Percentiles rank a stretch among this genome's conserved stretches.
These are phyloP conservation scores for Festucalex cinctus DNA, from an alignment of 2,113 vertebrate species.

Conservation along the genomic window DNA sequence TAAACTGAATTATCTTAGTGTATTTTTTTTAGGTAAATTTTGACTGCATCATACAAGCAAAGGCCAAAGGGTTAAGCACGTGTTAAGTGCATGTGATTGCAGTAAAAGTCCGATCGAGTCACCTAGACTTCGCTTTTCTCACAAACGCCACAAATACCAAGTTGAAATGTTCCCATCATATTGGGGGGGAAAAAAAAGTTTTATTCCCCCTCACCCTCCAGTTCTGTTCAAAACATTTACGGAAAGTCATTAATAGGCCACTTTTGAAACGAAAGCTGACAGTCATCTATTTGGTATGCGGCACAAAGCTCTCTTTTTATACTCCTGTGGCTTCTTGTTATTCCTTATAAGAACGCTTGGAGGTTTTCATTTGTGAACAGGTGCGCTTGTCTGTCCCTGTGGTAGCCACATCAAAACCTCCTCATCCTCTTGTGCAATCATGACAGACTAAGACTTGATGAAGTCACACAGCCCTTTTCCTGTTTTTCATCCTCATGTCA, in stretches of 20 bases:
- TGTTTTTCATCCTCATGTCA: constrained; percentile 19
- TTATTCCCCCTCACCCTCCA: not conserved
- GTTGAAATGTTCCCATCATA: not conserved
- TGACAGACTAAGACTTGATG: constrained; percentile 28
- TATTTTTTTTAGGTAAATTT: too few species aligned
- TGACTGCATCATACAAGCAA: too few species aligned
- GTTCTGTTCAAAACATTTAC: constrained; percentile 33
- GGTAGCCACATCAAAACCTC: constrained; percentile 42
- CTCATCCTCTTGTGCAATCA: constrained; percentile 18
- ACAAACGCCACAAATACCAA: not conserved
- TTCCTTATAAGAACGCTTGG: not conserved
- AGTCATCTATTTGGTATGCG: constrained; percentile 1
- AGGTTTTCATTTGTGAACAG: constrained; percentile 10
- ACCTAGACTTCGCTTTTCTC: not conserved
- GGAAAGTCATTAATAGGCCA: constrained; percentile 4
- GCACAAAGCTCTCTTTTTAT: constrained; percentile 3
- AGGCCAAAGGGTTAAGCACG: too few species aligned
- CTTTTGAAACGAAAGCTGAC: constrained; percentile 21
- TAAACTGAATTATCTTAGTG: too few species aligned
- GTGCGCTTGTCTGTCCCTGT: constrained; percentile 20
- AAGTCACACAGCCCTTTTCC: constrained; percentile 33
- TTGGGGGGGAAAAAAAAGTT: not conserved
- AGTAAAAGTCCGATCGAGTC: too few species aligned
- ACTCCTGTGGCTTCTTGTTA: not conserved
- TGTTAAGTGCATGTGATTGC: too few species aligned